Percentiles rank a stretch among this genome's conserved stretches.
phyloP scores from a whole-genome alignment of 2,888 invertebrate genomes.

The Dasysyrphus albostriatus region DNA sequence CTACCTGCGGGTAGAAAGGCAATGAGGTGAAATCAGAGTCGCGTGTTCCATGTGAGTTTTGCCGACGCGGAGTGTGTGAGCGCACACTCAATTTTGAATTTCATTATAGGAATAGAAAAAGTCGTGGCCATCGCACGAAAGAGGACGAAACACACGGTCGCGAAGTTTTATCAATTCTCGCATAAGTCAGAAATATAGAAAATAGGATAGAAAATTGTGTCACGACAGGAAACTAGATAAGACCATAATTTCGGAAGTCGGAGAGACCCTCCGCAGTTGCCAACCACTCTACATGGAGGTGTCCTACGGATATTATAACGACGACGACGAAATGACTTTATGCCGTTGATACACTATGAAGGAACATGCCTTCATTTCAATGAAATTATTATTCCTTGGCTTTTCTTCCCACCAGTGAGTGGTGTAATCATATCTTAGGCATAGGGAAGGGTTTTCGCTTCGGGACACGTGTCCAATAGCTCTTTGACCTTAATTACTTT shows the following conservation, averaged over 20 bases:
- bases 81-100: slow-evolving; percentile 72
- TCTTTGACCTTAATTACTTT: slow-evolving; percentile 65
- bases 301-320: slow-evolving; percentile 65
- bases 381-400: slow-evolving; percentile 54
- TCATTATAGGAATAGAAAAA: slow-evolving; percentile 62
- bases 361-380: slow-evolving; percentile 66
- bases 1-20: slow-evolving; percentile 20
- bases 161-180: slow-evolving; percentile 66
- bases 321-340: slow-evolving; percentile 59
- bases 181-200: slow-evolving; percentile 78
- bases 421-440: slow-evolving; percentile 56
- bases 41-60: slow-evolving; percentile 74
- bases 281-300: slow-evolving; percentile 51
- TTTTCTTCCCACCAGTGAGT: slow-evolving; percentile 42
- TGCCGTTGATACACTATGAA: slow-evolving; percentile 37
- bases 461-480: slow-evolving; percentile 69
- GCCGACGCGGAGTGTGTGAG: slow-evolving; percentile 64
- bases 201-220: slow-evolving; percentile 83
- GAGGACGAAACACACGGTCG: slow-evolving; percentile 26
- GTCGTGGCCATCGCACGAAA: slow-evolving; percentile 56
- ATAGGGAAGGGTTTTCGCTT: slow-evolving; percentile 36
- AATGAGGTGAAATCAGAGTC: slow-evolving; percentile 75
- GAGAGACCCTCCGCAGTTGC: slow-evolving; percentile 63
- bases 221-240: slow-evolving; percentile 84
- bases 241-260: slow-evolving; percentile 82